Evolutionary conservation across 2,888 invertebrate species (phyloP), one percentile per base, ranked within the genome.

Genomic region (Caenorhabditis virilis): DNA sequence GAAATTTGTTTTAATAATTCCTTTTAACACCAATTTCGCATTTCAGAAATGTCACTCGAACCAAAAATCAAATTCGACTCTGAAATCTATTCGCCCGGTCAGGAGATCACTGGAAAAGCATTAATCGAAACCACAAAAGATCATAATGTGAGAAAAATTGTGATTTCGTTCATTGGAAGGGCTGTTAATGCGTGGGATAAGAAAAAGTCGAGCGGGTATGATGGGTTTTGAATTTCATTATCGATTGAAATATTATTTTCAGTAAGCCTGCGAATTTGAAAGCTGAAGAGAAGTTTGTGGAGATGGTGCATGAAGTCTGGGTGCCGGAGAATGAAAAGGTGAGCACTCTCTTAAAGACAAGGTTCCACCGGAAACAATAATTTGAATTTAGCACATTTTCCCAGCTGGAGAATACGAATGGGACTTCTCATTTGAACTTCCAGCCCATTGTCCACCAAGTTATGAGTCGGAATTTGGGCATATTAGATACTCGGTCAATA

Each of bases 381-480:
- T n/a, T n/a, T n/a, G n/a, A n/a, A n/a, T n/a, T n/a, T n/a, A 51
- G 53, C 51, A 60, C 45, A 48, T 42, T 3, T 56, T 66, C 20
- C 65, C 65, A 27, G 43, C 49, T 11, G 65, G 65, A 23, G 58
- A 58, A 16, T 58, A 66, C 51, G 54, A 60, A 18, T 66, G 60
- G 60, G 47, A 60, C 9, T 66, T 66, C 47, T 42, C 51, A 1
- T 66, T 66, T 27, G 57, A 62, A 23, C 35, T 66, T 16, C 65
- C 65, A 1, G 51, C 56, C 18, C 39, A 52, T 15, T 56, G 48
- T 48, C 57, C 53, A 33, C 56, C 65, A 16, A 56, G 52, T 22
- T 66, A 60, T 39, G 63, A 63, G 23, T 57, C 43, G 4, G 4
- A 6, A 2, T 16, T 45, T 18, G 63, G 63, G 3, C 49, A 49